Conservation (phyloP, 2,888 invertebrate species). For the Phaedon cochleariae region DNA sequence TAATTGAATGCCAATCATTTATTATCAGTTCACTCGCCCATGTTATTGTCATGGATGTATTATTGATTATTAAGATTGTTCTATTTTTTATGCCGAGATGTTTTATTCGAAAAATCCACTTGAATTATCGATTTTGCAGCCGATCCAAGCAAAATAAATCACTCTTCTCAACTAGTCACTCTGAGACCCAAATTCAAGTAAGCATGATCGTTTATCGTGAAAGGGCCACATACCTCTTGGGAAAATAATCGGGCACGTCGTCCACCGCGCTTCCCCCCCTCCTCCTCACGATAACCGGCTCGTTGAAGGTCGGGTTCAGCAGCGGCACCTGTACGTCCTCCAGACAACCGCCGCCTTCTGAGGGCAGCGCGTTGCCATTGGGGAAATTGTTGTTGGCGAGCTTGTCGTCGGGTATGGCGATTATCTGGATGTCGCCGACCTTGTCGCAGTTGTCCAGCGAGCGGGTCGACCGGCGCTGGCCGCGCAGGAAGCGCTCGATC, state of each 20-base stretch:
- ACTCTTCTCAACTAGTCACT: no score
- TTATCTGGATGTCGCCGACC: slow-evolving; percentile 59
- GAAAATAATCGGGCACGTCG: slow-evolving; percentile 56
- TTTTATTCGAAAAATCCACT: no score
- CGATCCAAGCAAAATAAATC: no score
- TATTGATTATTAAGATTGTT: no score
- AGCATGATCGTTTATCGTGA: no score
- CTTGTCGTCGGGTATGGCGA: slow-evolving; percentile 62
- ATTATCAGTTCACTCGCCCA: no score
- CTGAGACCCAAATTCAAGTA: no score
- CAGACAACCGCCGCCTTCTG: slow-evolving; percentile 35
- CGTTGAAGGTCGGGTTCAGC: slow-evolving; percentile 52
- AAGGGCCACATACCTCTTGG: slow-evolving; percentile 46
- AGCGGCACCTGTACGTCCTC: slow-evolving; percentile 63
- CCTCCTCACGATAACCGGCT: slow-evolving; percentile 52
- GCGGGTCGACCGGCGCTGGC: slow-evolving; percentile 53
- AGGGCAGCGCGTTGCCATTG: slow-evolving; percentile 64
- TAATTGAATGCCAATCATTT: no score
- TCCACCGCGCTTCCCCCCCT: slow-evolving; percentile 55
- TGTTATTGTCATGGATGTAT: no score
- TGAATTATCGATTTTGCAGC: no score
- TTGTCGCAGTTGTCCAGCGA: slow-evolving; percentile 66
- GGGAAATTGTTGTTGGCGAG: slow-evolving; percentile 66
- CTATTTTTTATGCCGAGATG: no score
- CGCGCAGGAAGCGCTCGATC: slow-evolving; percentile 41